These are phyloP conservation scores for Drosophila triauraria DNA, from an alignment of 1,140 invertebrate species.

Conservation along the genomic window DNA sequence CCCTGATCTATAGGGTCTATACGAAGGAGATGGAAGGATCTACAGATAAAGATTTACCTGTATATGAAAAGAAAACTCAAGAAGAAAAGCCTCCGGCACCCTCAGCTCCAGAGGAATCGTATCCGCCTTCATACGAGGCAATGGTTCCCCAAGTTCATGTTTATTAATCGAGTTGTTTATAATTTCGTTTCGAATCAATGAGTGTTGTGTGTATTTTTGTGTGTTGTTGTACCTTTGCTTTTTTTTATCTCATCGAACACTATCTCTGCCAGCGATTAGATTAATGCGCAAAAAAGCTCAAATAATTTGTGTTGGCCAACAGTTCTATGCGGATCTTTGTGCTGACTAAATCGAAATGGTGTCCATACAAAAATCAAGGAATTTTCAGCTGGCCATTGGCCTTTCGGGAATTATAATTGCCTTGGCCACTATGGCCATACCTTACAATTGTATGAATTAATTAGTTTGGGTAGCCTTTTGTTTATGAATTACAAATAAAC, in stretches of 20 bases:
- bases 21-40: background rate
- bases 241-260: background rate
- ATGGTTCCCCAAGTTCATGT: slow-evolving; percentile 1
- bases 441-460: background rate
- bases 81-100: background rate
- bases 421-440: too few relatives aligned
- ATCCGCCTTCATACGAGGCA: background rate
- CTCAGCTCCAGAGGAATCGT: background rate
- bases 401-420: background rate
- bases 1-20: background rate
- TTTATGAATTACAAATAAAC: too few relatives aligned
- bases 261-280: background rate
- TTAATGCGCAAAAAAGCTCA: background rate
- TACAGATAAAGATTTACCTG: too few relatives aligned
- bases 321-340: background rate
- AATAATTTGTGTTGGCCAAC: background rate
- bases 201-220: background rate
- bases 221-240: too few relatives aligned
- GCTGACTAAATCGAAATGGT: background rate
- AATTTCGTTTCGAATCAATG: background rate
- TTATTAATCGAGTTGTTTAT: background rate
- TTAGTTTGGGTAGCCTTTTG: too few relatives aligned
- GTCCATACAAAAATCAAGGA: background rate
- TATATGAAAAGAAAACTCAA: background rate
- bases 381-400: background rate